Evolutionary conservation across 1,140 invertebrate genomes (phyloP).

Genomic region (Pteromalus puparum): DNA sequence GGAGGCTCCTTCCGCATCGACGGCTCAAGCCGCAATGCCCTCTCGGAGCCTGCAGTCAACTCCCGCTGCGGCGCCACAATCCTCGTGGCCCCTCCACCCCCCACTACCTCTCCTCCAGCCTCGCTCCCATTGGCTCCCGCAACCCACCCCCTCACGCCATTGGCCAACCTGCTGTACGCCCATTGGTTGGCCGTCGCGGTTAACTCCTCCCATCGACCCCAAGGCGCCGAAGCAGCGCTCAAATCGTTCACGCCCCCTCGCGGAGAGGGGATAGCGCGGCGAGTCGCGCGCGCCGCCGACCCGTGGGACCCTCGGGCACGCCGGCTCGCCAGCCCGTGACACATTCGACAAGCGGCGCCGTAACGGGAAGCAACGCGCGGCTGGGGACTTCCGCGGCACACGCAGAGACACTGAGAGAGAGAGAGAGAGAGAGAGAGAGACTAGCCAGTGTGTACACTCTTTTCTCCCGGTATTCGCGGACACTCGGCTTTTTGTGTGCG

Average conservation of each 20-base stretch:
- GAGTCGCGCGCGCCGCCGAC: slow-evolving; percentile 53
- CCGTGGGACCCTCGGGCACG: slow-evolving; percentile 71
- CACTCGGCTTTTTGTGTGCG: not conserved
- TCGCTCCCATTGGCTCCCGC: slow-evolving; percentile 49
- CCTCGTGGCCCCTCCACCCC: slow-evolving; percentile 44
- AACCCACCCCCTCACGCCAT: slow-evolving; percentile 38
- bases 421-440: not conserved
- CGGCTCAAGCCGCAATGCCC: slow-evolving; percentile 66
- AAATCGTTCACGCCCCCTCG: slow-evolving; percentile 10
- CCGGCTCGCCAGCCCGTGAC: slow-evolving; percentile 72
- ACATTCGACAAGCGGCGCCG: slow-evolving; percentile 76
- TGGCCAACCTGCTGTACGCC: slow-evolving; percentile 48
- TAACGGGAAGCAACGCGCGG: slow-evolving; percentile 75
- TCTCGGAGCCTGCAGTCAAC: slow-evolving; percentile 57
- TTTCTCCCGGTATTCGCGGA: not conserved
- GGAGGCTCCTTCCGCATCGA: slow-evolving; percentile 14
- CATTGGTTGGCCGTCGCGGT: slow-evolving; percentile 61
- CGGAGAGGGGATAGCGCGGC: slow-evolving; percentile 26
- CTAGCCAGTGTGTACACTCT: slow-evolving; percentile 8
- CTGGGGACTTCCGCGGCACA: slow-evolving; percentile 70
- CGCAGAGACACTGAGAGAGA: slow-evolving; percentile 9
- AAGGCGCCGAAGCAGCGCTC: slow-evolving; percentile 55
- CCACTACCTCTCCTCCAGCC: slow-evolving; percentile 45
- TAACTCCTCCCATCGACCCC: slow-evolving; percentile 48
- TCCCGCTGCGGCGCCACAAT: slow-evolving; percentile 68